Evolutionary conservation across 2,888 invertebrate genomes (phyloP).

Genomic region (Napeogenes inachia): DNA sequence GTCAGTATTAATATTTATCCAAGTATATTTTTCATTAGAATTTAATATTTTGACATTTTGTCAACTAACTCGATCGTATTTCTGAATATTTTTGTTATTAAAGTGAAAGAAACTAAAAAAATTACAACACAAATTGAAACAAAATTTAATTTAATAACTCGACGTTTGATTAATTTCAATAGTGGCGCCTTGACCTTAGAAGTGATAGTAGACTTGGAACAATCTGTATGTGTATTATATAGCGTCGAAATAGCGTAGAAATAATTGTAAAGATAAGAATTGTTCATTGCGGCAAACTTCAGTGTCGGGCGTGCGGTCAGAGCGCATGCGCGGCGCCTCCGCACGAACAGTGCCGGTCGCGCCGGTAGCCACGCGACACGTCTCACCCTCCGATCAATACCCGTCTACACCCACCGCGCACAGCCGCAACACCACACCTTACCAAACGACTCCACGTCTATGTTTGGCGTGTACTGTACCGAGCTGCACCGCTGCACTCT

Average conservation of each 20-base stretch:
- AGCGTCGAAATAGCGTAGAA: constrained; percentile 17
- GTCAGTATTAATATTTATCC: no score
- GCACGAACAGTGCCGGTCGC: constrained; percentile 65
- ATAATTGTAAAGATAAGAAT: constrained; percentile 31
- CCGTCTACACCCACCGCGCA: constrained; percentile 19
- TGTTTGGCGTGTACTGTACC: constrained; percentile 43
- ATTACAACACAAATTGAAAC: not conserved
- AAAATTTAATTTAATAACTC: not conserved
- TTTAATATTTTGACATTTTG: no score
- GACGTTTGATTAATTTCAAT: not conserved
- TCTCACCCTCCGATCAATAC: constrained; percentile 53
- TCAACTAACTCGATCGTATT: no score
- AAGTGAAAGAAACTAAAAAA: not conserved
- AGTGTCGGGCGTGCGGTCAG: constrained; percentile 34
- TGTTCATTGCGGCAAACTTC: constrained; percentile 18
- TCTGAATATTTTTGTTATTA: not conserved
- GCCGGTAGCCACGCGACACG: constrained; percentile 72
- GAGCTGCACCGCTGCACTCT: constrained; percentile 57
- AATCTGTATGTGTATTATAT: constrained; percentile 7
- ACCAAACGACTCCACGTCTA: constrained; percentile 41
- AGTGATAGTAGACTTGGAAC: constrained; percentile 12
- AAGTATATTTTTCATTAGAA: no score
- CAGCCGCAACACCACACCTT: constrained; percentile 33
- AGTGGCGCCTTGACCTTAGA: constrained; percentile 16
- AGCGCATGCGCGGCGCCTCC: constrained; percentile 61